phyloP scores from a whole-genome alignment of 1,140 invertebrate species.

The Oreohelix idahoensis region DNA sequence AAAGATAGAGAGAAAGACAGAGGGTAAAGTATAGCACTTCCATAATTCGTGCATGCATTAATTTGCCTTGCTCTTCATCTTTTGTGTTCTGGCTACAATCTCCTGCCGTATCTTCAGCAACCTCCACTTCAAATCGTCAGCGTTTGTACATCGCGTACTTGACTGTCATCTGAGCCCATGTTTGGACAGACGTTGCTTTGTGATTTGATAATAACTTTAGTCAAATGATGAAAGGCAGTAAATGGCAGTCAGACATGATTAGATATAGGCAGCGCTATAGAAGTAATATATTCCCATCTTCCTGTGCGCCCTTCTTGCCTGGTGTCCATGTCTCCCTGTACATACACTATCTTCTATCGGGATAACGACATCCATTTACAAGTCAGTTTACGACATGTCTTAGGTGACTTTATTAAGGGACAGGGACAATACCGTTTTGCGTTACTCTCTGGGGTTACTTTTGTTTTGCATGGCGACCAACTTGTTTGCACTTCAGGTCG shows the following conservation, averaged over 20 bases:
- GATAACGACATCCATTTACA: neutral
- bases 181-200: neutral
- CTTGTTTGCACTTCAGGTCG: neutral
- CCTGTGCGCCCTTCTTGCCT: neutral
- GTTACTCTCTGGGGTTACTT: neutral
- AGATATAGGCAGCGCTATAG: neutral
- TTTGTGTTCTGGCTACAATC: no score
- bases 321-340: neutral
- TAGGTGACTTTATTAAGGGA: conserved; percentile 11
- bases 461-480: neutral
- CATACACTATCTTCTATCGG: neutral
- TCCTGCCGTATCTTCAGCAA: neutral
- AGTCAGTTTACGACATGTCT: neutral
- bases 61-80: no score
- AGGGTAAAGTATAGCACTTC: no score
- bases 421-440: neutral
- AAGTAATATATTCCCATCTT: neutral
- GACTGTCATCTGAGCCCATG: neutral
- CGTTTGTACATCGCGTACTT: neutral
- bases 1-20: no score
- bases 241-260: neutral
- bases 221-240: neutral
- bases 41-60: no score
- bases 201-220: neutral
- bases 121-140: neutral